A percentile compares a stretch with the other conserved stretches of the same genome.
Conservation (phyloP, 1,140 invertebrate species). For the Sycobia sp. region DNA sequence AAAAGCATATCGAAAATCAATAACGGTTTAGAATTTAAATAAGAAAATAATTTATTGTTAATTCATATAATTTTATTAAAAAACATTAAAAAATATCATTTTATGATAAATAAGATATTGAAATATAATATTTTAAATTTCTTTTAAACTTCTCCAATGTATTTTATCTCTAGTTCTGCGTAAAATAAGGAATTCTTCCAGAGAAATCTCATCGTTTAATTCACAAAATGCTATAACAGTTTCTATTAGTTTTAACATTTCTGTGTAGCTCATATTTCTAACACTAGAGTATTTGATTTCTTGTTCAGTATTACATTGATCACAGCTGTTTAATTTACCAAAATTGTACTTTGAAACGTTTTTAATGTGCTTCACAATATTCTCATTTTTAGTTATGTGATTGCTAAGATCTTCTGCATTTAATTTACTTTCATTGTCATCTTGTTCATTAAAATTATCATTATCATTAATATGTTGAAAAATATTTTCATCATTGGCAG, state of each 20-base stretch:
- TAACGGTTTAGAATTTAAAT: no score
- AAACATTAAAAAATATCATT: no score
- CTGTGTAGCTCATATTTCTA: slow-evolving; percentile 7
- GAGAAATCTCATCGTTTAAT: slow-evolving; percentile 8
- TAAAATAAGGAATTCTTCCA: slow-evolving; percentile 10
- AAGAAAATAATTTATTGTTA: no score
- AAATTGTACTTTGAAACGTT: no score
- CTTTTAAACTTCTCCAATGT: slow-evolving; percentile 12
- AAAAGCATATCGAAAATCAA: no score
- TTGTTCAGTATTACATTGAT: background rate
- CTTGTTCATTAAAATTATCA: background rate
- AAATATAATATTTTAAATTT: slow-evolving; percentile 16
- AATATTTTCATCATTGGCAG: background rate
- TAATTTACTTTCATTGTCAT: background rate
- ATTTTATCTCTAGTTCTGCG: slow-evolving; percentile 21
- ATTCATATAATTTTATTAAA: no score
- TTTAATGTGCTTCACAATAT: no score
- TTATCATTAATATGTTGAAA: no score
- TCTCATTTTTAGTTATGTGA: background rate
- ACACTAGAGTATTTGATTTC: background rate
- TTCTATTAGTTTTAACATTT: slow-evolving; percentile 1
- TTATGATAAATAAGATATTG: no score
- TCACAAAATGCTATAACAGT: slow-evolving; percentile 1
- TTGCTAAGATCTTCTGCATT: background rate
- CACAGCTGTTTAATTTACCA: no score